phyloP scores from a whole-genome alignment of 2,797 vertebrate species.

The Acrossocheilus fasciatus region DNA sequence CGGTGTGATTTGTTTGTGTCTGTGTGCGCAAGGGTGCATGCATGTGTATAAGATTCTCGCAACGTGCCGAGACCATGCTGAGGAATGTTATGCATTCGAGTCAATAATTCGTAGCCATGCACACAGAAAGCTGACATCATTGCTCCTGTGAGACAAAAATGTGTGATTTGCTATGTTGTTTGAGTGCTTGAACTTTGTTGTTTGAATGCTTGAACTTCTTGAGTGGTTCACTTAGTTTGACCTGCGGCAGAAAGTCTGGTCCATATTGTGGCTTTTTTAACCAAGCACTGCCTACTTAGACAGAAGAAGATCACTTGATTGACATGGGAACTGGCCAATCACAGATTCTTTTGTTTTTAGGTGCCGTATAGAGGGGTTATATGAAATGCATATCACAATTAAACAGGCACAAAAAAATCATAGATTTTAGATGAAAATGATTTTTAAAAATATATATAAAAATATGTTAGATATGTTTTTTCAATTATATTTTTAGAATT shows the following conservation, averaged over 20 bases:
- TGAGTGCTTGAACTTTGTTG: neutral
- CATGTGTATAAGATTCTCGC: slow-evolving; percentile 37
- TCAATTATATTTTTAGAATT: too few relatives aligned
- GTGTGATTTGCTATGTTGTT: neutral
- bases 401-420: neutral
- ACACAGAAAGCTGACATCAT: slow-evolving; percentile 42
- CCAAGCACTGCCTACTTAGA: neutral
- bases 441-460: too few relatives aligned
- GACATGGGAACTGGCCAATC: neutral
- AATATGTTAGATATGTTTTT: too few relatives aligned
- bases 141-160: neutral
- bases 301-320: neutral
- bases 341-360: neutral
- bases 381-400: neutral
- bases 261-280: neutral
- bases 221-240: neutral
- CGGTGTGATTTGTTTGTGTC: slow-evolving; percentile 33
- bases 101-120: slow-evolving; percentile 39
- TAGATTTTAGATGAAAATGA: too few relatives aligned
- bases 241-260: neutral
- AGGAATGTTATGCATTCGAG: slow-evolving; percentile 39
- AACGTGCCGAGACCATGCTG: slow-evolving; percentile 42
- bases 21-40: neutral
- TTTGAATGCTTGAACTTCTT: slow-evolving; percentile 8
- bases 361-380: neutral